phyloP scores from a whole-genome alignment of 2,888 invertebrate species.

The Melinaea marsaeus region DNA sequence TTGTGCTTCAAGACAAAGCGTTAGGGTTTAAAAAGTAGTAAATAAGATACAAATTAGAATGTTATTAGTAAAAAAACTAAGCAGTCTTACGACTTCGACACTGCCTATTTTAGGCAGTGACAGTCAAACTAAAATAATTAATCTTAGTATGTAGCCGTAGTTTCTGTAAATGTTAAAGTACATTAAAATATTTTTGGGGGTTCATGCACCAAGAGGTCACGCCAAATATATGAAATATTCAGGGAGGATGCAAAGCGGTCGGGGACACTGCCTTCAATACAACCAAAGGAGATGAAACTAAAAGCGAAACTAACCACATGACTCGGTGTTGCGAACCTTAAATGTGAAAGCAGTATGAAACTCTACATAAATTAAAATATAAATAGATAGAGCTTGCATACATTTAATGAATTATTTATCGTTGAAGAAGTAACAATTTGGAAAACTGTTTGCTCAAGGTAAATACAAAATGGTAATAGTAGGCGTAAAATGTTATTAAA shows the following conservation, averaged over 20 bases:
- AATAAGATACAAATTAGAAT: conserved; percentile 40
- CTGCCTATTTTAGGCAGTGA: conserved; percentile 49
- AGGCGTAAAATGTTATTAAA: conserved; percentile 45
- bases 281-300: conserved; percentile 71
- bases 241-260: conserved; percentile 76
- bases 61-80: conserved; percentile 57
- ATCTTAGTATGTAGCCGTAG: conserved; percentile 9
- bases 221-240: conserved; percentile 70
- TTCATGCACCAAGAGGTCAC: conserved; percentile 79
- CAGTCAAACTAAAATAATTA: conserved; percentile 40
- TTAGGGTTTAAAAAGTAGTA: conserved; percentile 50
- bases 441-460: conserved; percentile 18
- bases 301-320: conserved; percentile 60
- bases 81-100: conserved; percentile 60
- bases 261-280: conserved; percentile 78
- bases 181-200: conserved; percentile 57
- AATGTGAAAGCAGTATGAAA: conserved; percentile 48
- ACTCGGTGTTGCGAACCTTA: conserved; percentile 56
- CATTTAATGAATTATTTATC: conserved; percentile 43
- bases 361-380: conserved; percentile 53
- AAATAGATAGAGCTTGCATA: conserved; percentile 49
- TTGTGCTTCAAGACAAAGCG: conserved; percentile 67
- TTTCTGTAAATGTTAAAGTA: conserved; percentile 34
- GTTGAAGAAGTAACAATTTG: conserved; percentile 36
- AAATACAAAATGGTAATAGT: conserved; percentile 34